phyloP scores from a whole-genome alignment of 2,888 invertebrate genomes.

The Hemaris fuciformis region DNA sequence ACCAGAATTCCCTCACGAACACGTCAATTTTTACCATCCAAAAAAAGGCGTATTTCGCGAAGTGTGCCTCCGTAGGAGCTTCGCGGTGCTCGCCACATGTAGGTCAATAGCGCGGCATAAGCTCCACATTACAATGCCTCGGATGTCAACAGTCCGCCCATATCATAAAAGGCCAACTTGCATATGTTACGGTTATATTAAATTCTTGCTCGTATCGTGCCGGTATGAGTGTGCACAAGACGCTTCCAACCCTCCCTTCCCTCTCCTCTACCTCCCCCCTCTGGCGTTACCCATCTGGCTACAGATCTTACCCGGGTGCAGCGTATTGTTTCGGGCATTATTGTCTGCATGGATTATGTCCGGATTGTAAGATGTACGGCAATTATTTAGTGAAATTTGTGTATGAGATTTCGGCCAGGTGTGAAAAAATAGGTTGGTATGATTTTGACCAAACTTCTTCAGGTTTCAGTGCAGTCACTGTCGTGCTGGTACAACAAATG shows the following conservation, averaged over 20 bases:
- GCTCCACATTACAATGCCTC: not conserved
- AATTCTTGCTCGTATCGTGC: not conserved
- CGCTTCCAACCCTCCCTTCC: not conserved
- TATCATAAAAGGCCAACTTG: constrained; percentile 1
- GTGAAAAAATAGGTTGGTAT: not conserved
- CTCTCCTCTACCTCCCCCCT: not conserved
- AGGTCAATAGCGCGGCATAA: not conserved
- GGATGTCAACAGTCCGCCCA: not conserved
- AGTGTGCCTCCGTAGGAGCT: not conserved
- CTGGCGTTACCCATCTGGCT: not conserved
- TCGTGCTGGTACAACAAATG: too few relatives aligned
- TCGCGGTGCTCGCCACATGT: not conserved
- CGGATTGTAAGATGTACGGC: not conserved
- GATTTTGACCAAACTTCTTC: too few relatives aligned
- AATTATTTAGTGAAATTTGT: not conserved
- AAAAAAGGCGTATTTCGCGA: not conserved
- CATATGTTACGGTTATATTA: not conserved
- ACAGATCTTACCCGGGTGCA: not conserved
- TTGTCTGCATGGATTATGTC: not conserved
- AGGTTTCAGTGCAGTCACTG: too few relatives aligned
- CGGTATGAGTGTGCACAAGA: not conserved
- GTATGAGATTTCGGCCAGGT: not conserved
- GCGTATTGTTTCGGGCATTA: not conserved
- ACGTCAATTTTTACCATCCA: not conserved
- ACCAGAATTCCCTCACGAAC: too few relatives aligned